phyloP scores from a whole-genome alignment of 2,113 vertebrate genomes.

The Desmodus rotundus region DNA sequence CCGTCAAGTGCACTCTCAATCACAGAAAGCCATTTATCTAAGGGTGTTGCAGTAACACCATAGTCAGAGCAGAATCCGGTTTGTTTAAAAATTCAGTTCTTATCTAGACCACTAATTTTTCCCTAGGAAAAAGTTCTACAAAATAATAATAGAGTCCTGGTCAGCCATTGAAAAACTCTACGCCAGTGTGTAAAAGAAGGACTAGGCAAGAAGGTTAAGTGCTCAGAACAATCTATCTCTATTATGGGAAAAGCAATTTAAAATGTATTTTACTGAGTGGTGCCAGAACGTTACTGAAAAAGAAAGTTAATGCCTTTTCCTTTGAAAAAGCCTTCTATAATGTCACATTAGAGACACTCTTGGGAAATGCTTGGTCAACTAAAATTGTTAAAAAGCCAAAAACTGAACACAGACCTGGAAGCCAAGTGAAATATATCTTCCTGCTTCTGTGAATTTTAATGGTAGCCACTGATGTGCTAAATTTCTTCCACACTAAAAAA shows the following conservation, averaged over 20 bases:
- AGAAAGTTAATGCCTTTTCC: not conserved
- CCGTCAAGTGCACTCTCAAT: not conserved
- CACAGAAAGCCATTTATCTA: not conserved
- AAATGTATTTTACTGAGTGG: conserved; percentile 1
- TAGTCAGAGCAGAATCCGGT: not conserved
- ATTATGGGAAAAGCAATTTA: conserved; percentile 37
- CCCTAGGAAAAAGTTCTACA: not conserved
- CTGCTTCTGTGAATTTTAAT: not conserved
- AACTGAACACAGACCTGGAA: not conserved
- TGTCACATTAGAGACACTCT: conserved; percentile 1
- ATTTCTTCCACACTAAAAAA: not conserved
- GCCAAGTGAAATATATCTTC: not conserved
- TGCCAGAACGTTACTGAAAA: conserved; percentile 11
- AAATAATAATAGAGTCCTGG: not conserved
- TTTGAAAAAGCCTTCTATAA: not conserved
- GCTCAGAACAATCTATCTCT: not conserved
- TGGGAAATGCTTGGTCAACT: conserved; percentile 34
- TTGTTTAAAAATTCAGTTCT: not conserved
- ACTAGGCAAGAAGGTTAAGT: not conserved
- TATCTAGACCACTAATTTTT: not conserved
- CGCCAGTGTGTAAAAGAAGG: not conserved
- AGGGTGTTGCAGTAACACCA: not conserved
- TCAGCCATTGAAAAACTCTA: not conserved
- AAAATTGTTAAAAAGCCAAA: conserved; percentile 33
- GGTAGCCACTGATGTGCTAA: not conserved